Evolutionary conservation across 1,140 invertebrate species (phyloP).

Genomic region (Brachystomella parvula): DNA sequence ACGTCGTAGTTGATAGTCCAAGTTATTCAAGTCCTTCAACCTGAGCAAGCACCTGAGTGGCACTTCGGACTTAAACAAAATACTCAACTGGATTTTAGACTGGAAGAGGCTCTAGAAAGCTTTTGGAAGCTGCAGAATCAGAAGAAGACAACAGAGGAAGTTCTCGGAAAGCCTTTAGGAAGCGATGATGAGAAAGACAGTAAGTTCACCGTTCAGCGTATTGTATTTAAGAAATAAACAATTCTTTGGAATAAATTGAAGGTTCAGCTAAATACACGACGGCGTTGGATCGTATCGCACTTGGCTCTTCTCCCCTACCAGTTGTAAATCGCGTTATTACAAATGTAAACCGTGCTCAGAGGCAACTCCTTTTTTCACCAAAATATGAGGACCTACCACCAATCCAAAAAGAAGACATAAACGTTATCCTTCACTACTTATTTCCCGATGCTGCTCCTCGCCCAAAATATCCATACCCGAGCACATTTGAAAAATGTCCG

Average conservation of each 20-base stretch:
- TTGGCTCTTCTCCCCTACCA: constrained; percentile 35
- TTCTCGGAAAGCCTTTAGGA: constrained; percentile 52
- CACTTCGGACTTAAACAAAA: constrained; percentile 45
- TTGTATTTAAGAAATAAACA: background rate
- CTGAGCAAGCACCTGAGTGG: constrained; percentile 72
- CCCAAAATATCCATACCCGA: constrained; percentile 37
- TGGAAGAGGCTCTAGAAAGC: constrained; percentile 56
- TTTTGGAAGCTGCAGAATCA: constrained; percentile 49
- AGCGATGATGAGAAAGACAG: background rate
- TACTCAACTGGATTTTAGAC: constrained; percentile 54
- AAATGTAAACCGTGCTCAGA: constrained; percentile 40
- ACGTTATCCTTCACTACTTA: constrained; percentile 70
- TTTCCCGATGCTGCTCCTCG: constrained; percentile 76
- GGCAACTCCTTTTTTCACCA: constrained; percentile 34
- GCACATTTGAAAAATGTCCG: constrained; percentile 32
- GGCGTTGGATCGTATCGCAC: constrained; percentile 47
- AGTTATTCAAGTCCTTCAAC: constrained; percentile 80
- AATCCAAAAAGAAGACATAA: constrained; percentile 64
- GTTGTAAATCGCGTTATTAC: constrained; percentile 38
- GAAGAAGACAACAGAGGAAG: constrained; percentile 48
- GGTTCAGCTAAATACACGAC: constrained; percentile 41
- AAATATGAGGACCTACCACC: constrained; percentile 53
- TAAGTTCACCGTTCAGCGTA: background rate
- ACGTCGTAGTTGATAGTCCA: constrained; percentile 77
- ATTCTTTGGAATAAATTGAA: constrained; percentile 17